Base-by-base conservation (phyloP, 2,797 vertebrate genomes). In the Macropus fuliginosus region DNA sequence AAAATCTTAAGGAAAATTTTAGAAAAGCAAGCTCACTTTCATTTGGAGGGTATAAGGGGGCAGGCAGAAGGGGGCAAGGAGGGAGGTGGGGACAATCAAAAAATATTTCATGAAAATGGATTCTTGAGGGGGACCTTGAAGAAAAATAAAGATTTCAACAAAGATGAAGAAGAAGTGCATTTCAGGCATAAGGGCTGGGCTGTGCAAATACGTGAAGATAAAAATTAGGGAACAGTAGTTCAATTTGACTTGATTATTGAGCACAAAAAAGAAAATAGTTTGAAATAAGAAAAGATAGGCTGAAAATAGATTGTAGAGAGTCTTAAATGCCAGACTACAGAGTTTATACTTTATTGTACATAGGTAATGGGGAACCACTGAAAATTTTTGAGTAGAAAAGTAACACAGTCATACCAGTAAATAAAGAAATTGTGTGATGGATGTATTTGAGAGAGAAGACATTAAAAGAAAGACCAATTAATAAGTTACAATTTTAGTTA, bases 51-150 rank as follows among this genome's bases (percentile, higher is more conserved):
- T 40, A 2, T 74, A 5, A 74, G 66, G 66, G 34, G 40, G n/a
- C 4, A 29, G n/a, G n/a, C 5, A 66, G 14, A 18, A 1, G 21
- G 21, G 34, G 5, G n/a, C 18, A 21, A 1, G 2, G 31, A 1
- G 21, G 40, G 40, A 50, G 1, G 27, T 27, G 8, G n/a, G 14
- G 66, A 40, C 74, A 87, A 87, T 87, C 40, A 87, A 46, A 3
- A 0, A 87, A 87, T 87, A 24, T 87, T 46, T 87, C 21, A 87
- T 50, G 21, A 24, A 50, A 87, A 13, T 10, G 5, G 66, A 81
- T 81, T 9, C 18, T 9, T 66, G 2, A 46, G 3, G 18, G 27
- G 21, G 0, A 87, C 9, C 3, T 50, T 87, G 40, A 46, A 87
- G 13, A 87, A 87, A 87, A 87, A 12, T 87, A 50, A 46, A 81